phyloP scores from a whole-genome alignment of 2,888 invertebrate genomes.

The Cephus nigrinus region DNA sequence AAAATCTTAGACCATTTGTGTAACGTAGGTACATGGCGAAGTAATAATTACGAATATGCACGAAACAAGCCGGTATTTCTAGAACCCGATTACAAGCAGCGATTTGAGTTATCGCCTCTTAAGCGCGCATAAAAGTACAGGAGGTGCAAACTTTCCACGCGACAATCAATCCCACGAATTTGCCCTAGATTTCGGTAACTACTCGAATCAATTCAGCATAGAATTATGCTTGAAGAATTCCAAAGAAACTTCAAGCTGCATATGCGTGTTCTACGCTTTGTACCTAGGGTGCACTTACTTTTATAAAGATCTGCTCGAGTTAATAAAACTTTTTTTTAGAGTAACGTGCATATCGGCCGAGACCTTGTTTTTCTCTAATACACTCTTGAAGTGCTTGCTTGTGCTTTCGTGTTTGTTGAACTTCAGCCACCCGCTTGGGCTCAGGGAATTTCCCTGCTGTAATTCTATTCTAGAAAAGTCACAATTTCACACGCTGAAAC shows the following conservation, averaged over 20 bases:
- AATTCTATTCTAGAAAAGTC: neutral
- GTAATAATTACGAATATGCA: slow-evolving; percentile 13
- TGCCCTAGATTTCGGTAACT: neutral
- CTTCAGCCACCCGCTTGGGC: neutral
- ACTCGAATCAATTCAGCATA: neutral
- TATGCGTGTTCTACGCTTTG: neutral
- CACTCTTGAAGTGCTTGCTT: neutral
- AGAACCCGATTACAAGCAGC: neutral
- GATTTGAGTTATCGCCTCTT: neutral
- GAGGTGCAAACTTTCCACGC: neutral
- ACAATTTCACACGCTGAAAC: neutral
- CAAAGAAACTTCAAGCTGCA: neutral
- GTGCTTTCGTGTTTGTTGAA: neutral
- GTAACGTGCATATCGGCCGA: neutral
- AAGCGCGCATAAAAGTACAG: neutral
- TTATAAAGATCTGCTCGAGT: neutral
- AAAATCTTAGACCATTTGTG: neutral
- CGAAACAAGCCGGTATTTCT: neutral
- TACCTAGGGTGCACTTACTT: neutral
- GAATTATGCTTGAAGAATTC: neutral
- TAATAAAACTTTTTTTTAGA: neutral
- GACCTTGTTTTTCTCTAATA: neutral
- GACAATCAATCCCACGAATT: neutral
- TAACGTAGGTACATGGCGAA: neutral
- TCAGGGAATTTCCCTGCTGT: neutral